Evolutionary conservation across 1,140 invertebrate genomes (phyloP), one percentile per base, ranked within the genome.

Genomic region (Drosophila teissieri): DNA sequence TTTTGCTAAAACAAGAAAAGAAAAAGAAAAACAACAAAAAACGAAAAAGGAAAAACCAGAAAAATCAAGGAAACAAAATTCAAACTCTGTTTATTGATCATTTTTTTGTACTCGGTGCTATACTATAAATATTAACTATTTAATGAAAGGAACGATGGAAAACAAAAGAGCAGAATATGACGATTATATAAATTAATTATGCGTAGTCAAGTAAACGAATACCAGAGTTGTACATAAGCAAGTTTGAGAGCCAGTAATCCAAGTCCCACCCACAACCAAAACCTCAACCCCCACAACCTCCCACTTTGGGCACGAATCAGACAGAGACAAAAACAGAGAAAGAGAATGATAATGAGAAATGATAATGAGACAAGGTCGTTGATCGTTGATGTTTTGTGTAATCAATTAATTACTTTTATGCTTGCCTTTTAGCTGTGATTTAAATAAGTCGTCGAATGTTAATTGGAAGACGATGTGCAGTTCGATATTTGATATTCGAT

Each of bases 41-140:
- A 49, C 42, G 11, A 52, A 52, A 44, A 42, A 12, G 70, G 55
- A 27, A 60, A 24, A 24, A 27, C 45, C 12, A 37, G 44, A 19
- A 54, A 73, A 39, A 65, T 40, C 15, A 44, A 22, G 40, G 44
- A 67, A 45, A 72, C 53, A 42, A 83, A 83, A 73, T 83, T 86
- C 56, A 74, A 80, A 89, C 84, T 84, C 73, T 89, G 84, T 89
- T 89, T 84, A 89, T 83, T 84, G 80, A 89, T 80, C 64, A 80
- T 90, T 89, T 85, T 69, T 89, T 89, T 89, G 85, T 89, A 89
- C 84, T 89, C 84, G 84, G 84, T 89, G 84, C 84, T 89, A 89
- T 89, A 89, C 84, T 89, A 89, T 89, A 88, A 89, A 89, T 89
- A 89, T 78, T 63, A 77, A 89, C 85, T 89, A 88, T 78, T 88